These are phyloP conservation scores for Tupiocoris notatus DNA, from an alignment of 2,888 invertebrate genomes.

Conservation along the genomic window DNA sequence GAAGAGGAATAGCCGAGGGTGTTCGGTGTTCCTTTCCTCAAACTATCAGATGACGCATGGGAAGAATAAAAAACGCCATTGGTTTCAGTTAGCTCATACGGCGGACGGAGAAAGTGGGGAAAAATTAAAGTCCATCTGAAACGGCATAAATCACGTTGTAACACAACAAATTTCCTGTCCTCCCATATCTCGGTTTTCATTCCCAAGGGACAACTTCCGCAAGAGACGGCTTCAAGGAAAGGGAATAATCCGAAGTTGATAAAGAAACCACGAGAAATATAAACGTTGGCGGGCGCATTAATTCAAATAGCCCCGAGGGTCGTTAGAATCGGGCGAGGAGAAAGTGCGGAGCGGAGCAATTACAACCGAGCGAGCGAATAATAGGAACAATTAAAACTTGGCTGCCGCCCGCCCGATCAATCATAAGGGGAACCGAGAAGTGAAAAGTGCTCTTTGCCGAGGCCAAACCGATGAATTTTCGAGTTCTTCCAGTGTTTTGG, in stretches of 20 bases:
- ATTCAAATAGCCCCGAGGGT: conserved; percentile 34
- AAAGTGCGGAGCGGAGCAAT: conserved; percentile 19
- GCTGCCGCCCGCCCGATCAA: conserved; percentile 23
- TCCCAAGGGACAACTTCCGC: conserved; percentile 18
- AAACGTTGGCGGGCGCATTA: conserved; percentile 33
- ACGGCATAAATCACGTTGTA: neutral
- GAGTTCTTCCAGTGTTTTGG: neutral
- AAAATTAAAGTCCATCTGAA: too few relatives aligned
- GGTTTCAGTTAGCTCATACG: too few relatives aligned
- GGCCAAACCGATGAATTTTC: neutral
- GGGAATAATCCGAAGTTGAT: conserved; percentile 33
- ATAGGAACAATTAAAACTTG: conserved; percentile 40
- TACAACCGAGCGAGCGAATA: conserved; percentile 31
- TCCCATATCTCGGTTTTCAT: neutral
- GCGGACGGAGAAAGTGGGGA: too few relatives aligned
- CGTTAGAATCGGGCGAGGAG: conserved; percentile 3
- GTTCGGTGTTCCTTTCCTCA: too few relatives aligned
- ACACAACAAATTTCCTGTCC: neutral
- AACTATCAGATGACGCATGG: too few relatives aligned
- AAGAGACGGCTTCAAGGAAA: neutral
- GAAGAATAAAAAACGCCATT: too few relatives aligned
- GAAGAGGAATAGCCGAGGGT: too few relatives aligned
- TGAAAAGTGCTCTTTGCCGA: neutral
- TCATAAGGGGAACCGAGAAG: conserved; percentile 9
- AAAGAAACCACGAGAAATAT: conserved; percentile 34